Evolutionary conservation across 2,888 invertebrate genomes (phyloP).

Genomic region (Ceratothoa steindachneri): DNA sequence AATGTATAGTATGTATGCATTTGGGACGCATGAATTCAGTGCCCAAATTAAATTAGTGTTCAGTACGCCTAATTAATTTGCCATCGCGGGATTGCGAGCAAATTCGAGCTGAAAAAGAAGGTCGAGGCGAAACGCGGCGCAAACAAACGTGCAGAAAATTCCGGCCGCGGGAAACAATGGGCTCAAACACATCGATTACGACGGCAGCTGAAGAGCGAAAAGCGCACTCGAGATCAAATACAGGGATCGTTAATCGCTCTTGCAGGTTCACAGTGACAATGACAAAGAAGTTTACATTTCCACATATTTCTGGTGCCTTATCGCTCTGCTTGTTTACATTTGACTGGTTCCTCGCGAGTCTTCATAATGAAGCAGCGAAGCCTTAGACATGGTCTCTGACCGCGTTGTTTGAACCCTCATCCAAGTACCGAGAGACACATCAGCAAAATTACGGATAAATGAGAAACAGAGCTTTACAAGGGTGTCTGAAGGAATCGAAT

Average conservation of each 20-base stretch:
- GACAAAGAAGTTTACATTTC: slow-evolving; percentile 12
- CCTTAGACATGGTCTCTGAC: not conserved
- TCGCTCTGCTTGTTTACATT: slow-evolving; percentile 1
- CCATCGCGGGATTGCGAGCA: not conserved
- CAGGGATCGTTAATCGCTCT: slow-evolving; percentile 16
- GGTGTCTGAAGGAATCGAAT: no score
- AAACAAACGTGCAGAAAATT: not conserved
- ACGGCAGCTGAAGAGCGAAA: slow-evolving; percentile 25
- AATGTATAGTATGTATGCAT: no score
- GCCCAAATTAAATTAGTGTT: no score
- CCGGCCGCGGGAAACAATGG: slow-evolving; percentile 17
- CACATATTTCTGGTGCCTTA: slow-evolving; percentile 12
- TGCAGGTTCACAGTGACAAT: not conserved
- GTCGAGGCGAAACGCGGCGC: not conserved
- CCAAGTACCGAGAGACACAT: no score
- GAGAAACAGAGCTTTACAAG: no score
- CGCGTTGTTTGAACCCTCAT: no score
- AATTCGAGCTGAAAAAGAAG: not conserved
- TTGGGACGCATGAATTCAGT: no score
- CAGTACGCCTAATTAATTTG: slow-evolving; percentile 3
- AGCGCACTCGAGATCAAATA: slow-evolving; percentile 18
- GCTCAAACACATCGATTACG: slow-evolving; percentile 33
- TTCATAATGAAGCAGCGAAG: slow-evolving; percentile 2
- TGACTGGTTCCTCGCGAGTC: not conserved
- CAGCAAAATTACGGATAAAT: no score